Base-by-base conservation (phyloP, 2,113 vertebrate genomes). In the Uropsilus gracilis region DNA sequence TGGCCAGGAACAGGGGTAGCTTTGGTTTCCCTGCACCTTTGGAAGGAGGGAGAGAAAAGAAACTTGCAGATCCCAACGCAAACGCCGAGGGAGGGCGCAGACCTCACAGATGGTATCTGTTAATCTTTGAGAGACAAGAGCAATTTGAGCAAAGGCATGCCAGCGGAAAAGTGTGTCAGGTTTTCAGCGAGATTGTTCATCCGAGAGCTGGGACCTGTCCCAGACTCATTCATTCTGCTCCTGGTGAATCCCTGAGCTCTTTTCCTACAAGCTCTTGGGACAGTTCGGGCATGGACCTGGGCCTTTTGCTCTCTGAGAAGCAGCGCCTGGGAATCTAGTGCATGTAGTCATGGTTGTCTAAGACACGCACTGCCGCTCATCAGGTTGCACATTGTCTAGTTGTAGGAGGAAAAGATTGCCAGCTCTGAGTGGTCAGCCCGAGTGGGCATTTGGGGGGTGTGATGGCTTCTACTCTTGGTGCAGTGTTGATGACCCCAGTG, bases 121-220 rank as follows among this genome's bases (percentile, higher is more conserved):
- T 94, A 77, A 55, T 96, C 81, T 93, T 57, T n/a, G 26, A 86
- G 88, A 69, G 48, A 73, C 30, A 18, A 11, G 32, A 95, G 64
- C 75, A 82, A 86, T 85, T 94, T 91, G 57, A 34, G 59, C 78
- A 46, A 85, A 96, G 94, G 84, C 93, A 53, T 1, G 92, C 75
- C 2, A 8, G 69, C 42, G 61, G 72, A 69, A 87, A 97, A 44
- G 30, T 66, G 37, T 63, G 87, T 55, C 80, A 44, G 26, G 39
- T 59, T 81, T 81, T 89, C 90, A 90, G 18, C 32, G 81, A 59
- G 77, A n/a, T n/a, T 50, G 34, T 96, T 82, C 66, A 42, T 83
- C 46, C 75, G 10, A 64, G 66, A 93, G 30, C 66, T 32, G 0
- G 24, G 55, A 68, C 66, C 81, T 32, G 63, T 37, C 34, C 30